Percentiles rank a stretch among this genome's conserved stretches.
phyloP scores from a whole-genome alignment of 2,888 invertebrate species.

The Stegana nigrithorax region DNA sequence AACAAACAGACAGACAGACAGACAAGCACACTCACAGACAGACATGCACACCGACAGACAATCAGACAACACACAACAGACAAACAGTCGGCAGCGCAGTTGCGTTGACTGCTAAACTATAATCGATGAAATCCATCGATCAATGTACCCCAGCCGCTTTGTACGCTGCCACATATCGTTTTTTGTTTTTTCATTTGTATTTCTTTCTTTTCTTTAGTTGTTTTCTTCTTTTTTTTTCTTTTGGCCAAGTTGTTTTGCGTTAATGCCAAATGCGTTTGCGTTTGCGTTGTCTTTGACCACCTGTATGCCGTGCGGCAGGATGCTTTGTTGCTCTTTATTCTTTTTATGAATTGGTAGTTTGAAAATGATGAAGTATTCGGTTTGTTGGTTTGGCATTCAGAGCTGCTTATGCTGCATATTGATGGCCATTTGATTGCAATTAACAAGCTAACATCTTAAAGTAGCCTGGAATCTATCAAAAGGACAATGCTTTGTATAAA shows the following conservation, averaged over 20 bases:
- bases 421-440: slow-evolving; percentile 13
- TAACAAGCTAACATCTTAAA: neutral
- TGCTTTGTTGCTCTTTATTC: neutral
- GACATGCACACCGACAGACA: slow-evolving; percentile 21
- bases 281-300: neutral
- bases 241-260: neutral
- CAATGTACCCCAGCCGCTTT: too few species aligned
- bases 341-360: slow-evolving; percentile 14
- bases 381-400: neutral
- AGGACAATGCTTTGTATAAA: neutral
- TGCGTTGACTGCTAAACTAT: slow-evolving; percentile 53
- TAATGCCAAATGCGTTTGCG: neutral
- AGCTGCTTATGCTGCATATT: neutral
- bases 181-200: neutral
- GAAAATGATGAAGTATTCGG: slow-evolving; percentile 11
- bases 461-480: neutral
- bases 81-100: too few species aligned
- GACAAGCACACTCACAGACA: slow-evolving; percentile 19
- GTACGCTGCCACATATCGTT: too few species aligned
- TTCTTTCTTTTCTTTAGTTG: neutral
- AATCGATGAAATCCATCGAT: slow-evolving; percentile 67
- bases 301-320: slow-evolving; percentile 1
- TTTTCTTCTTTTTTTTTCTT: neutral
- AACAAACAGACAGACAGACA: slow-evolving; percentile 32
- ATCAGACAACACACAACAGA: too few species aligned